Base-by-base conservation (phyloP, 2,888 invertebrate genomes). In the Augochlorella aurata region DNA sequence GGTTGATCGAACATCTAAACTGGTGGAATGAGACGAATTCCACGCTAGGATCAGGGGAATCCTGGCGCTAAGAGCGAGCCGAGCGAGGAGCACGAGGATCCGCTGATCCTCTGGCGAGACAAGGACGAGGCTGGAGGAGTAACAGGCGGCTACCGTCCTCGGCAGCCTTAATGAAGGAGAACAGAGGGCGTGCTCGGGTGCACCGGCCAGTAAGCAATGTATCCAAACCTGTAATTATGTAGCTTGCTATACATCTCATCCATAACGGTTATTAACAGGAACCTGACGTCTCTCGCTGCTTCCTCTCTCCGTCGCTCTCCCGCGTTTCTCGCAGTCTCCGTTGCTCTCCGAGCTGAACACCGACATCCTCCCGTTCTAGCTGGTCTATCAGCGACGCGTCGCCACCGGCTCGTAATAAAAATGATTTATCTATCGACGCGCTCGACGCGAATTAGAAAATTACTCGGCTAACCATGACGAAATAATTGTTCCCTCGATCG, bases 141-240 rank as follows among this genome's bases (percentile, higher is more conserved):
- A 92, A 92, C 92, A 92, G 93, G 90, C 92, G 91, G 93, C 93
- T 93, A 93, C 93, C 92, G 92, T 91, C 90, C 87, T 90, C 89
- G 85, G 84, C 87, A 87, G 86, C 89, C 90, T 92, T 93, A 93
- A 93, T 91, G 92, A 93, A 92, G 92, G 91, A 91, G 92, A 92
- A 90, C 92, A 90, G 92, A 92, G 92, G 93, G 93, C 93, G 93
- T 92, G 92, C 90, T 91, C 92, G 90, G 91, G 90, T 91, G 91
- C 92, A 91, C 91, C 92, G 89, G 89, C 88, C 90, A 89, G 91
- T 91, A 90, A 92, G 92, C 92, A 92, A 92, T 92, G 91, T 92
- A 92, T 91, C 91, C 88, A 88, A 93, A 89, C 92, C 92, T 90
- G 90, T 92, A 92, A 93, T 93, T 92, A 92, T 91, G 90, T 88